phyloP scores from a whole-genome alignment of 2,888 invertebrate species.

The Lycocerus yunnanus region DNA sequence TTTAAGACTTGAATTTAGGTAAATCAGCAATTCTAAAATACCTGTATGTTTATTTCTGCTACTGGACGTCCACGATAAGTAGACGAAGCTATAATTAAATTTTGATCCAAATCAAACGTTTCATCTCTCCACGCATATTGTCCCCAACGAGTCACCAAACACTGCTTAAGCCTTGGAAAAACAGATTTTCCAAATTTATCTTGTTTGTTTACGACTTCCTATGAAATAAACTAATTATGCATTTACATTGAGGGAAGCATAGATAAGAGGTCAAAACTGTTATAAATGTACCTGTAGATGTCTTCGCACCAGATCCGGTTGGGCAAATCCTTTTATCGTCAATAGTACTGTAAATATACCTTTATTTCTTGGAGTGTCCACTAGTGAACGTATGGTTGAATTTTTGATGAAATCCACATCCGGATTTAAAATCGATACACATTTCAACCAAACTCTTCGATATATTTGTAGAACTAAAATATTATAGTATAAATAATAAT shows the following conservation, averaged over 20 bases:
- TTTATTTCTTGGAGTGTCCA: slow-evolving; percentile 75
- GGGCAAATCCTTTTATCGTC: slow-evolving; percentile 61
- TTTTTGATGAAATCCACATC: slow-evolving; percentile 52
- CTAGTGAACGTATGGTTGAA: slow-evolving; percentile 63
- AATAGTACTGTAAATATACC: slow-evolving; percentile 74
- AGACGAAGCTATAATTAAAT: slow-evolving; percentile 66
- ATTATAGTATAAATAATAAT: not conserved
- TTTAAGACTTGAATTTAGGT: not conserved
- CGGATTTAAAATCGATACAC: slow-evolving; percentile 47
- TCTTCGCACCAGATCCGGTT: slow-evolving; percentile 49
- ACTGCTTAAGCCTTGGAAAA: slow-evolving; percentile 70
- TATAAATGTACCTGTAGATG: slow-evolving; percentile 48
- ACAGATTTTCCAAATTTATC: slow-evolving; percentile 63
- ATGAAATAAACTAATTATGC: slow-evolving; percentile 1
- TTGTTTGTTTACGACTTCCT: slow-evolving; percentile 62
- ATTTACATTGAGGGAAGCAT: not conserved
- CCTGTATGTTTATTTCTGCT: slow-evolving; percentile 75
- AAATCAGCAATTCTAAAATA: slow-evolving; percentile 41
- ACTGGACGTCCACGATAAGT: slow-evolving; percentile 72
- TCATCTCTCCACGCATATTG: slow-evolving; percentile 74
- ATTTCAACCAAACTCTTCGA: slow-evolving; percentile 46
- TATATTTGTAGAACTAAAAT: slow-evolving; percentile 45
- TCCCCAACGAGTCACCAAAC: slow-evolving; percentile 74
- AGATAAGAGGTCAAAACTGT: not conserved
- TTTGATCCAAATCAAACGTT: slow-evolving; percentile 70